Conservation (phyloP, 2,797 vertebrate species). For the Gephyroberyx darwinii region DNA sequence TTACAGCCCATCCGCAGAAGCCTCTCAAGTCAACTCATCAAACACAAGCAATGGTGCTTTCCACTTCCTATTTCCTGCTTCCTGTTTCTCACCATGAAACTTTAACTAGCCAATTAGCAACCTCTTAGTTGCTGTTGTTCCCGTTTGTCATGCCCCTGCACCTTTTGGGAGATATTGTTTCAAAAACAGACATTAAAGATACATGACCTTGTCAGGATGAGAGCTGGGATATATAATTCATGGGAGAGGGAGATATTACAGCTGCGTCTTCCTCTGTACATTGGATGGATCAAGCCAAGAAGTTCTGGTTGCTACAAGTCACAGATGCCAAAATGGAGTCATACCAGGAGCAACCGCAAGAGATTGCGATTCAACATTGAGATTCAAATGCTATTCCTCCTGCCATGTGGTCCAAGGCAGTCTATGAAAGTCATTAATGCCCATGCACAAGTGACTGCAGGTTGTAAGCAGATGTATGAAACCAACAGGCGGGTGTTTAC, state of each 20-base stretch:
- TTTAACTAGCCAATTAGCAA: conserved; percentile 78
- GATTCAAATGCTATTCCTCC: conserved; percentile 10
- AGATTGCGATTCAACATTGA: conserved; percentile 1
- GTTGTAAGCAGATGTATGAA: not conserved
- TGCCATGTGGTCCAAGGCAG: not conserved
- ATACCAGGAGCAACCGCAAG: not conserved
- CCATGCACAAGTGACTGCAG: not conserved
- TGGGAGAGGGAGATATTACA: conserved; percentile 53
- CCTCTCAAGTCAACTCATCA: conserved; percentile 68
- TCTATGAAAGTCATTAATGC: not conserved
- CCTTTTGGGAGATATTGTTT: conserved; percentile 71
- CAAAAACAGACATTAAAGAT: conserved; percentile 77
- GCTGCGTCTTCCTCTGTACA: conserved; percentile 32
- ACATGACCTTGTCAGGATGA: conserved; percentile 69
- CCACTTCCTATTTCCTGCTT: conserved; percentile 71
- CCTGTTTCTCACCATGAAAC: conserved; percentile 74
- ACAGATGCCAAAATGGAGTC: conserved; percentile 8
- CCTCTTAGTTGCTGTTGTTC: conserved; percentile 70
- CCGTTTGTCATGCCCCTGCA: conserved; percentile 53
- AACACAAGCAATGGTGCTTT: conserved; percentile 48
- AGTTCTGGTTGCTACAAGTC: conserved; percentile 31
- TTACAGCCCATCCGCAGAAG: conserved; percentile 64
- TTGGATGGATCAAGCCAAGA: conserved; percentile 39
- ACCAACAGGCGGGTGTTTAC: not conserved
- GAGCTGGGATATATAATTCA: conserved; percentile 72